Evolutionary conservation across 1,140 invertebrate genomes (phyloP).

Genomic region (Drosophila setifemur): DNA sequence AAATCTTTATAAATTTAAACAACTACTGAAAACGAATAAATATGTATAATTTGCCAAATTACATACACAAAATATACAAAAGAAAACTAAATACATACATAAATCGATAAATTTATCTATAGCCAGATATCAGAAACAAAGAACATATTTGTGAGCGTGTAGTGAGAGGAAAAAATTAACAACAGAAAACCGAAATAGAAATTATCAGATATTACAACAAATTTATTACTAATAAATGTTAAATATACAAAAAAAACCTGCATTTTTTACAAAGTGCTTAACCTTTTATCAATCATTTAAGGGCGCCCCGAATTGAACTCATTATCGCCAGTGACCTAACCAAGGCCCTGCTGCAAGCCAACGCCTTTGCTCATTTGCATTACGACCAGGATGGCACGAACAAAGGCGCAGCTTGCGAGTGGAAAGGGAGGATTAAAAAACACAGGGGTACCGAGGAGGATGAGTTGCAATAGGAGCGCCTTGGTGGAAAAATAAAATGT

Average conservation of each 20-base stretch:
- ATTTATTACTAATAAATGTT: slow-evolving; percentile 73
- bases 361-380: slow-evolving; percentile 25
- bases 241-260: slow-evolving; percentile 66
- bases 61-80: slow-evolving; percentile 33
- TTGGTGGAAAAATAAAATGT: slow-evolving; percentile 34
- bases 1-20: slow-evolving; percentile 6
- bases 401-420: background rate
- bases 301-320: slow-evolving; percentile 25
- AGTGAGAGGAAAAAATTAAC: slow-evolving; percentile 43
- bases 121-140: slow-evolving; percentile 59
- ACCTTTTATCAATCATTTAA: too few species aligned
- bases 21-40: slow-evolving; percentile 26
- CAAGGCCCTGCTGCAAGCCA: slow-evolving; percentile 5
- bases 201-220: slow-evolving; percentile 58
- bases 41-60: slow-evolving; percentile 41
- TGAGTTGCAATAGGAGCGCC: slow-evolving; percentile 41
- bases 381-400: slow-evolving; percentile 15
- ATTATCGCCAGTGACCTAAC: slow-evolving; percentile 36
- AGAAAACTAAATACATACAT: slow-evolving; percentile 17
- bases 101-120: slow-evolving; percentile 40
- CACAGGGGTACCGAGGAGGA: background rate
- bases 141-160: slow-evolving; percentile 67
- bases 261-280: too few species aligned
- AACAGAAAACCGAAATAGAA: slow-evolving; percentile 16
- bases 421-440: background rate